Conservation (phyloP, 2,888 invertebrate species). For the Epistrophe grossulariae region DNA sequence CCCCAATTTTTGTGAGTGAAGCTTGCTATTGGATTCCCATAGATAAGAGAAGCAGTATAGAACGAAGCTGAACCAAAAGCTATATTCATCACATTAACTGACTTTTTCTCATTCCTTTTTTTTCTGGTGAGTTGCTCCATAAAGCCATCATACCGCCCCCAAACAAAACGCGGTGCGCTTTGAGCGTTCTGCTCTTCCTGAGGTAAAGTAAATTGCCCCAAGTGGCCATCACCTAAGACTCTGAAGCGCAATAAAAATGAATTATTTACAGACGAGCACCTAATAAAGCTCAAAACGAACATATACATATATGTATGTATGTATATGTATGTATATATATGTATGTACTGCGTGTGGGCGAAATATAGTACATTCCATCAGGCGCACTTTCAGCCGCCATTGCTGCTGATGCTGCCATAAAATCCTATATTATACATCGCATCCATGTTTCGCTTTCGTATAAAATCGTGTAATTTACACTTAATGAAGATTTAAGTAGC, state of each 20-base stretch:
- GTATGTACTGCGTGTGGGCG: background rate
- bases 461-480: conserved; percentile 69
- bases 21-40: background rate
- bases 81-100: conserved; percentile 9
- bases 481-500: conserved; percentile 74
- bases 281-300: conserved; percentile 57
- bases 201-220: conserved; percentile 71
- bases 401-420: background rate
- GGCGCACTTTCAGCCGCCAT: background rate
- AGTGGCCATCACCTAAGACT: conserved; percentile 69
- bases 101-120: background rate
- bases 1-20: background rate
- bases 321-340: conserved; percentile 24
- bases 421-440: background rate
- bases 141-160: background rate
- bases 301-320: conserved; percentile 10
- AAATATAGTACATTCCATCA: background rate
- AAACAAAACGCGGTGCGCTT: background rate
- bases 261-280: conserved; percentile 71
- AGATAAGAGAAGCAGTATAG: too few relatives aligned
- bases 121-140: background rate
- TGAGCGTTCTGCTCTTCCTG: conserved; percentile 33
- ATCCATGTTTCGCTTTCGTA: conserved; percentile 14
- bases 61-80: background rate
- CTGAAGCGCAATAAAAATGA: conserved; percentile 64